A percentile compares a stretch with the other conserved stretches of the same genome.
phyloP scores from a whole-genome alignment of 2,888 invertebrate species.

The Ephialtes manifestator region DNA sequence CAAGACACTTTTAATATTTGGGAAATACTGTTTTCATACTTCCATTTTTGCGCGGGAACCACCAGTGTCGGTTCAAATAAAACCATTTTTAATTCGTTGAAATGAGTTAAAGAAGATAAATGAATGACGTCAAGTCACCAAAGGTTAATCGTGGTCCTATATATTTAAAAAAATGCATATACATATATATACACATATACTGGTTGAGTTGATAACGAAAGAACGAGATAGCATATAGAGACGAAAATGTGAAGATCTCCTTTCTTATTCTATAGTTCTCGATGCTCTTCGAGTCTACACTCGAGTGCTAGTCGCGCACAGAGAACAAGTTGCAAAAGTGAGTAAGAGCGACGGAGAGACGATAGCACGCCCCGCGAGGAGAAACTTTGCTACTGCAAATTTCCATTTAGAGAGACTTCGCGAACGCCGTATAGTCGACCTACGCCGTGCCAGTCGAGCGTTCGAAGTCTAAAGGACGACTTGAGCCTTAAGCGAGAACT shows the following conservation, averaged over 20 bases:
- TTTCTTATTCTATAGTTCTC: conserved; percentile 2
- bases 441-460: conserved; percentile 25
- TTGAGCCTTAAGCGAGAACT: conserved; percentile 53
- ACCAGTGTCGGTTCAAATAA: no score
- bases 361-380: conserved; percentile 34
- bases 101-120: no score
- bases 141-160: no score
- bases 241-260: conserved; percentile 1
- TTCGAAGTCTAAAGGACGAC: conserved; percentile 57
- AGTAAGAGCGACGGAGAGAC: conserved; percentile 28
- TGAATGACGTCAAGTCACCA: no score
- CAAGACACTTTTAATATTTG: no score
- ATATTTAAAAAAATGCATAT: neutral
- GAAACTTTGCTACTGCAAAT: conserved; percentile 79
- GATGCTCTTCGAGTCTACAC: no score
- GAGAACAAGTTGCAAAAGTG: conserved; percentile 57
- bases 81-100: no score
- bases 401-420: conserved; percentile 80
- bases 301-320: conserved; percentile 11
- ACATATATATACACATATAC: neutral
- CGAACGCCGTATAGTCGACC: conserved; percentile 12
- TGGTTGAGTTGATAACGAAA: neutral
- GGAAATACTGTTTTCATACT: no score
- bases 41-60: no score
- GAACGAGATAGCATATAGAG: neutral